A percentile compares a stretch with the other conserved stretches of the same genome.
Conservation (phyloP, 1,140 invertebrate genomes). For the Battus philenor region DNA sequence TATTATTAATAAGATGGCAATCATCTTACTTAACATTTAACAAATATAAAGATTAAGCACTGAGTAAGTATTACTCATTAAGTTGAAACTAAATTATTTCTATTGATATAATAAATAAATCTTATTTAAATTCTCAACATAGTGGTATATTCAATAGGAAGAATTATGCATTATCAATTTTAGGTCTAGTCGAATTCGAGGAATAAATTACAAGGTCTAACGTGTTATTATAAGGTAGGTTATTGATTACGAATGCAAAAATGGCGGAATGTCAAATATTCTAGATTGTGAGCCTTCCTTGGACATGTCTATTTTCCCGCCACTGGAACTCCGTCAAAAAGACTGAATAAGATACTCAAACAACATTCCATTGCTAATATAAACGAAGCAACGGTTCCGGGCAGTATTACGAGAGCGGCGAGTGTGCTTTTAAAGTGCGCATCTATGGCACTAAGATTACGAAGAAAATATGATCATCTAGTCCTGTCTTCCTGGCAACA, state of each 20-base stretch:
- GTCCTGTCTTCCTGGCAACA: conserved; percentile 57
- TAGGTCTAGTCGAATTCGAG: conserved; percentile 2
- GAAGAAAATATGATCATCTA: conserved; percentile 41
- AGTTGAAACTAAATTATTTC: conserved; percentile 11
- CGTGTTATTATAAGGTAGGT: conserved; percentile 9
- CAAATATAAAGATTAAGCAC: too few species aligned
- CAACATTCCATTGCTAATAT: conserved; percentile 37
- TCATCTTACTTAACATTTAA: too few species aligned
- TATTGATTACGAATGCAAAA: conserved; percentile 4
- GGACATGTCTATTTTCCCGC: conserved; percentile 12
- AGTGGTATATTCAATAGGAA: conserved; percentile 2
- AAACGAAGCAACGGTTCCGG: conserved; percentile 1
- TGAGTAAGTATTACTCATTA: too few species aligned
- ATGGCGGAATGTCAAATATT: conserved; percentile 5
- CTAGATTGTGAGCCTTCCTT: not conserved
- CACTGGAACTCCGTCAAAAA: conserved; percentile 22
- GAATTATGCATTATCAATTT: conserved; percentile 2
- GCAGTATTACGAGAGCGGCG: conserved; percentile 14
- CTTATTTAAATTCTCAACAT: not conserved
- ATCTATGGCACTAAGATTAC: conserved; percentile 9
- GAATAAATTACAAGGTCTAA: conserved; percentile 13
- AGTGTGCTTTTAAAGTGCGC: conserved; percentile 19
- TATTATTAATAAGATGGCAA: too few species aligned
- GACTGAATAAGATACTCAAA: conserved; percentile 39
- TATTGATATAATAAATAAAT: conserved; percentile 2